Conservation (phyloP, 2,113 vertebrate genomes). For the Phylloscopus trochiloides region DNA sequence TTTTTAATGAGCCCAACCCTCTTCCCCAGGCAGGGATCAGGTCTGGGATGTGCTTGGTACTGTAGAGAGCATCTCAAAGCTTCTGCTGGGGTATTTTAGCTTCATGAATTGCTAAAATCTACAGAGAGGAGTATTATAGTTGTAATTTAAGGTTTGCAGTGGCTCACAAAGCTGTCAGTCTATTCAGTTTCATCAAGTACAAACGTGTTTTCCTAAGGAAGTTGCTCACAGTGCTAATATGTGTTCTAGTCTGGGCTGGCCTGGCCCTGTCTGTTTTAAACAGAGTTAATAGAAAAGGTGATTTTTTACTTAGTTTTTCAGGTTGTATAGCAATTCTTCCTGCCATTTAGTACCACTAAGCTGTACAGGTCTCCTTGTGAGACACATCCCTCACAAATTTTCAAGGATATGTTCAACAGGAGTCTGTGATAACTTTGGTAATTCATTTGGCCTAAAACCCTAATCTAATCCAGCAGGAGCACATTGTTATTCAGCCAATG, state of each 20-base stretch:
- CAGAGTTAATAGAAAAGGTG: neutral
- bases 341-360: neutral
- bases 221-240: neutral
- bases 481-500: neutral
- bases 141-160: neutral
- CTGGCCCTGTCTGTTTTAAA: neutral
- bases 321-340: neutral
- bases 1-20: neutral
- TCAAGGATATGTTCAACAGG: neutral
- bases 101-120: neutral
- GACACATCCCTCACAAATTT: rapidly evolving
- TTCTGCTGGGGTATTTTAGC: neutral
- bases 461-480: neutral
- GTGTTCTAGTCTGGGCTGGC: neutral
- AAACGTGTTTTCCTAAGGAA: neutral
- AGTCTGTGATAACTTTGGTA: neutral
- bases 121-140: neutral
- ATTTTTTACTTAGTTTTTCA: neutral
- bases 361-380: neutral
- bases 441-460: neutral
- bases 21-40: neutral
- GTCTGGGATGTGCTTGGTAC: neutral
- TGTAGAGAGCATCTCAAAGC: neutral
- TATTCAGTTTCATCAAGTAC: neutral
- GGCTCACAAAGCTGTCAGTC: neutral